Conservation (phyloP, 2,797 vertebrate genomes). For the Mycteria americana region DNA sequence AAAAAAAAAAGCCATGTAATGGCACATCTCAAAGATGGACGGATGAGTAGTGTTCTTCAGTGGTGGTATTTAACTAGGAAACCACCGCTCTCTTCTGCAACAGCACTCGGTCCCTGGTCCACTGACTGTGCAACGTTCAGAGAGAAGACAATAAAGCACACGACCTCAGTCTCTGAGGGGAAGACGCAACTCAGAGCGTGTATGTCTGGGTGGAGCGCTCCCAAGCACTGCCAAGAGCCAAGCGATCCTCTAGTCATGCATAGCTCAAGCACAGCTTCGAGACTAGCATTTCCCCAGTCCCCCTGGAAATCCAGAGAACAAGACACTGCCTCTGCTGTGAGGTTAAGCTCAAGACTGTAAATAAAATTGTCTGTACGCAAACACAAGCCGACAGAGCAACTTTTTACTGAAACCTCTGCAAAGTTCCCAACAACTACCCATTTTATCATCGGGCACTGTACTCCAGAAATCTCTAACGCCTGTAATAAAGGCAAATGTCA, state of each 20-base stretch:
- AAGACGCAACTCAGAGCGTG: fast-evolving
- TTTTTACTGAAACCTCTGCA: not conserved
- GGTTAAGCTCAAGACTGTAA: not conserved
- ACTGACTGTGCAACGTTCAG: fast-evolving
- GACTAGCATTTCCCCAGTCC: not conserved
- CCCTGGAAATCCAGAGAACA: not conserved
- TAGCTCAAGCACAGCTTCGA: not conserved
- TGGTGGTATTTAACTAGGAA: not conserved
- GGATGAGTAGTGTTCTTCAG: not conserved
- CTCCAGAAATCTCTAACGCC: not conserved
- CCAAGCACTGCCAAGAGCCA: not conserved
- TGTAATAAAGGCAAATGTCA: not conserved
- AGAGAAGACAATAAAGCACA: not conserved
- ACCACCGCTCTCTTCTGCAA: not conserved
- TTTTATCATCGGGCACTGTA: not conserved
- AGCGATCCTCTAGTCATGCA: fast-evolving
- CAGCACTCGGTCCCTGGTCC: no score
- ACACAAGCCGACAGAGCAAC: not conserved
- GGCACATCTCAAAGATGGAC: not conserved
- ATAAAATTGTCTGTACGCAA: not conserved
- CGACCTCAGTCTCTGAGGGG: not conserved
- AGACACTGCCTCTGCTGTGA: not conserved
- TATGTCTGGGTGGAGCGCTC: not conserved
- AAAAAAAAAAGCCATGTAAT: not conserved
- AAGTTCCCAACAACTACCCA: not conserved